Evolutionary conservation across 2,888 invertebrate species (phyloP).

Genomic region (Polymixis flavicincta): DNA sequence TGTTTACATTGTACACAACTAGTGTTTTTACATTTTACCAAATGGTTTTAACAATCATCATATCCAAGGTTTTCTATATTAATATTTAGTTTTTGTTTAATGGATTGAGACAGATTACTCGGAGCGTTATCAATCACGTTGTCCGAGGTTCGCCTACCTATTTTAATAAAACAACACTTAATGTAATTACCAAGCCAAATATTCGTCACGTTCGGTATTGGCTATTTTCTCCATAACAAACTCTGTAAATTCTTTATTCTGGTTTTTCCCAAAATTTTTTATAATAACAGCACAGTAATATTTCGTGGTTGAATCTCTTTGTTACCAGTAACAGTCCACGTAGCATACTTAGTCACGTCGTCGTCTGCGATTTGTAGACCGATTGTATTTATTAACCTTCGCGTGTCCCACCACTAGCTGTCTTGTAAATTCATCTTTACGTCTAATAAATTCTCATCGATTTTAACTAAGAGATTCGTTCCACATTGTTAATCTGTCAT

Average conservation of each 20-base stretch:
- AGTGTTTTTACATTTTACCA: slow-evolving; percentile 13
- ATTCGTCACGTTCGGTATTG: slow-evolving; percentile 28
- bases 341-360: slow-evolving; percentile 79
- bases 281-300: slow-evolving; percentile 37
- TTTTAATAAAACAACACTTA: slow-evolving; percentile 15
- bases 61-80: slow-evolving; percentile 42
- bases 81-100: slow-evolving; percentile 36
- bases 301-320: slow-evolving; percentile 70
- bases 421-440: slow-evolving; percentile 45
- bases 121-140: slow-evolving; percentile 29
- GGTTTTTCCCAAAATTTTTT: slow-evolving; percentile 46
- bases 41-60: slow-evolving; percentile 10
- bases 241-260: slow-evolving; percentile 28
- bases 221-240: slow-evolving; percentile 7
- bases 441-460: slow-evolving; percentile 44
- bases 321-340: slow-evolving; percentile 70
- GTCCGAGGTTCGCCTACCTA: slow-evolving; percentile 3
- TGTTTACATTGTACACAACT: slow-evolving; percentile 27
- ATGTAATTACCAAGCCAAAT: slow-evolving; percentile 2
- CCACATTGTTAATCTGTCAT: slow-evolving; percentile 43
- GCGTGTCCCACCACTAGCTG: slow-evolving; percentile 62
- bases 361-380: slow-evolving; percentile 70
- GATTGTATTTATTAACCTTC: slow-evolving; percentile 81
- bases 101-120: slow-evolving; percentile 30
- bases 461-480: slow-evolving; percentile 46